Evolutionary conservation across 2,888 invertebrate species (phyloP).

Genomic region (Adineta ricciae): DNA sequence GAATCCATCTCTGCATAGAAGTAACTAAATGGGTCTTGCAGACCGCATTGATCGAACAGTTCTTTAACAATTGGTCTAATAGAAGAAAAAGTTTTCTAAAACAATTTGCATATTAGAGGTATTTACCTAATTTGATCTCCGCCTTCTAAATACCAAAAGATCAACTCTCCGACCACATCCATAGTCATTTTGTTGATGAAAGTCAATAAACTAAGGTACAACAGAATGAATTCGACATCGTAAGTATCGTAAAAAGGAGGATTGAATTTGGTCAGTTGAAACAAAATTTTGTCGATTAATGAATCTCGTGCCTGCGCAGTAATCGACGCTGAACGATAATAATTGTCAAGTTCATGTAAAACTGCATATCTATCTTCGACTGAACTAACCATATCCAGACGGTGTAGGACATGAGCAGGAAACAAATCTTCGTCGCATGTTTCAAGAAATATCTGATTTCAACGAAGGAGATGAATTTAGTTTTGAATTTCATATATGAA

Average conservation of each 20-base stretch:
- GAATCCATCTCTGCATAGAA: background rate
- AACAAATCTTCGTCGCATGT: background rate
- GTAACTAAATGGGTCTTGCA: background rate
- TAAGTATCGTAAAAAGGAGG: background rate
- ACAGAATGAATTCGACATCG: background rate
- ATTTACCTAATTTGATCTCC: background rate
- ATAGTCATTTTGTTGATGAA: background rate
- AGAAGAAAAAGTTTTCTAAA: background rate
- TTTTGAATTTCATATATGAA: background rate
- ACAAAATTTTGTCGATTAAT: background rate
- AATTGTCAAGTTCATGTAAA: background rate
- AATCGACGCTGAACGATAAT: background rate
- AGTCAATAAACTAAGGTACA: background rate
- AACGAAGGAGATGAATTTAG: background rate
- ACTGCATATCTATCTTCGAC: background rate
- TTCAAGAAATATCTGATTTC: background rate
- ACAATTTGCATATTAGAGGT: background rate
- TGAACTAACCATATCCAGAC: background rate
- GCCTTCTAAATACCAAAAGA: conserved; percentile 6
- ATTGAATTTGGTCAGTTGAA: background rate
- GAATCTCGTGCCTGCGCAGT: background rate
- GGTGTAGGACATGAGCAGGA: background rate
- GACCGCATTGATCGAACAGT: background rate
- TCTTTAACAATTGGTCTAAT: background rate
- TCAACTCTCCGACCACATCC: background rate